Percentiles rank a stretch among this genome's conserved stretches.
These are phyloP conservation scores for Lutjanus erythropterus DNA, from an alignment of 2,113 vertebrate genomes.

Conservation along the genomic window DNA sequence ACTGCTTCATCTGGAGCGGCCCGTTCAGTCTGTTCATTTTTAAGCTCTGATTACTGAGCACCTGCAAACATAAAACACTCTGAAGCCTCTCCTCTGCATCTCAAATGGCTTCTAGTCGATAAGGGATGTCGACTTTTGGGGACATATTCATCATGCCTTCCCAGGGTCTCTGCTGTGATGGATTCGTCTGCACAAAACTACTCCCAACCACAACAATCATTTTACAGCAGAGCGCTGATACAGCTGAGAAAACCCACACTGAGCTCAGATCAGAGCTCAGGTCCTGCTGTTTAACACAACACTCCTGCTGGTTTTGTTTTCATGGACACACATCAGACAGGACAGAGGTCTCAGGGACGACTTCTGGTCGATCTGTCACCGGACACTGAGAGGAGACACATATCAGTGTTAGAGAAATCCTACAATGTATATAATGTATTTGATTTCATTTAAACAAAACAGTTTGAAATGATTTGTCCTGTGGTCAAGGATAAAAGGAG, in stretches of 20 bases:
- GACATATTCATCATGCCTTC: not conserved
- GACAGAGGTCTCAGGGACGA: not conserved
- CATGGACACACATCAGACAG: not conserved
- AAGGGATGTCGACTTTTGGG: not conserved
- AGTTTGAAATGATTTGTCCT: no score
- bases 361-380: not conserved
- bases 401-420: not conserved
- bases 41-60: no score
- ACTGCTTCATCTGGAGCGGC: no score
- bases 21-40: no score
- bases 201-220: not conserved
- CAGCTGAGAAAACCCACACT: not conserved
- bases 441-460: no score
- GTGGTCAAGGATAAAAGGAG: no score
- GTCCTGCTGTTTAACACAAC: no score
- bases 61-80: no score
- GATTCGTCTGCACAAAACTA: not conserved
- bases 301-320: not conserved
- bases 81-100: no score
- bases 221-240: not conserved
- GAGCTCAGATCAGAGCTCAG: not conserved
- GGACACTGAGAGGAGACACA: not conserved
- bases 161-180: constrained; percentile 6
- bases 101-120: no score
- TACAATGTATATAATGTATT: no score